Percentiles rank a stretch among this genome's conserved stretches.
phyloP scores from a whole-genome alignment of 2,113 vertebrate genomes.

The Pseudorhombus dupliciocellatus region DNA sequence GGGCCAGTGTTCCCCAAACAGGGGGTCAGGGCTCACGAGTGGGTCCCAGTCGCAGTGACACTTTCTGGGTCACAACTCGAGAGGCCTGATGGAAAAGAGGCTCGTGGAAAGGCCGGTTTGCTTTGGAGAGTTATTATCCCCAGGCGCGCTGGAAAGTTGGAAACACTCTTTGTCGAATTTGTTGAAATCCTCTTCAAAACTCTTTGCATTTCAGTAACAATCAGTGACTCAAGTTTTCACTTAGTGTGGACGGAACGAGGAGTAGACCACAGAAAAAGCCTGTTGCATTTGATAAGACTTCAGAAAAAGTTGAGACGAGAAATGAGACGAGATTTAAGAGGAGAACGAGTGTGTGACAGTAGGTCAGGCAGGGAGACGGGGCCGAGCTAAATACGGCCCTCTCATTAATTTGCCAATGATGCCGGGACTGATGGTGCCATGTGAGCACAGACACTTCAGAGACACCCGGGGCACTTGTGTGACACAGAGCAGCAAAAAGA shows the following conservation, averaged over 20 bases:
- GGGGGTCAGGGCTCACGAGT: slow-evolving; percentile 53
- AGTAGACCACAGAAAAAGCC: background rate
- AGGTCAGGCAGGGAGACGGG: slow-evolving; percentile 57
- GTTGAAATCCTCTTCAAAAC: too few species aligned
- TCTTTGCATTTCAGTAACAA: too few species aligned
- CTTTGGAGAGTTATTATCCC: background rate
- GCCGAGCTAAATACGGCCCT: slow-evolving; percentile 63
- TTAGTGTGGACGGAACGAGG: too few species aligned
- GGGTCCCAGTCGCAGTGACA: slow-evolving; percentile 22
- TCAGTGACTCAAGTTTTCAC: too few species aligned
- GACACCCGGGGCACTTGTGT: slow-evolving; percentile 35
- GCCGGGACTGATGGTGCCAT: slow-evolving; percentile 65
- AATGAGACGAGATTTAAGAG: slow-evolving; percentile 19
- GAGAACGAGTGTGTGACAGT: slow-evolving; percentile 24
- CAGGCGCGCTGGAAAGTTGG: too few species aligned
- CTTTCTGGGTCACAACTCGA: slow-evolving; percentile 67
- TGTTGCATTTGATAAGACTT: background rate
- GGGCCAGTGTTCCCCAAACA: slow-evolving; percentile 62
- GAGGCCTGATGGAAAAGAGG: slow-evolving; percentile 47
- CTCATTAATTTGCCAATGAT: slow-evolving; percentile 69
- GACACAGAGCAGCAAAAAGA: slow-evolving; percentile 22
- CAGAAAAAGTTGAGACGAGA: background rate
- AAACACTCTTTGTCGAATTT: background rate
- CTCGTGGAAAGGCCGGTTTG: slow-evolving; percentile 32
- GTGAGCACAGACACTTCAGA: slow-evolving; percentile 48